Conservation (phyloP, 2,113 vertebrate genomes). For the Otus sunia region DNA sequence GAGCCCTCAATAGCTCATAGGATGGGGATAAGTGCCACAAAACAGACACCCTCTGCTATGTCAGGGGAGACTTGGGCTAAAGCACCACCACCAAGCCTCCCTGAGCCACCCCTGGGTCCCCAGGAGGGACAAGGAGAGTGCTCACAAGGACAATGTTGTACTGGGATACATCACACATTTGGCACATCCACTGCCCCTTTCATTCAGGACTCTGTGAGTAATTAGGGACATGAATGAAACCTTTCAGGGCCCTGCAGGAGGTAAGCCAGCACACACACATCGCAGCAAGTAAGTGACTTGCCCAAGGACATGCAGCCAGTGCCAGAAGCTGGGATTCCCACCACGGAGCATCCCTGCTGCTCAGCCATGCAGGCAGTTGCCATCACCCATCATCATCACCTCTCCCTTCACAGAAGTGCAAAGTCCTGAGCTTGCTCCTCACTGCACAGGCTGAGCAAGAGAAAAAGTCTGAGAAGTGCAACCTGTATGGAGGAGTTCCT, state of each 20-base stretch:
- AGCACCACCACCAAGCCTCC: not conserved
- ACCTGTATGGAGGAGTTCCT: not conserved
- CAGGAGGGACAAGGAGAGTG: not conserved
- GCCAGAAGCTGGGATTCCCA: constrained; percentile 24
- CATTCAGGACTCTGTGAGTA: not conserved
- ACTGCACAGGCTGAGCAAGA: not conserved
- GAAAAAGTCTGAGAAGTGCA: not conserved
- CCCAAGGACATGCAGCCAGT: not conserved
- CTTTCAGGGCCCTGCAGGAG: constrained; percentile 33
- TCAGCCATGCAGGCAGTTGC: not conserved
- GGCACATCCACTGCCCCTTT: constrained; percentile 22
- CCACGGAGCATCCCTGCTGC: not conserved
- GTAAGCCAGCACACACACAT: not conserved
- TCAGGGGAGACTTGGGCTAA: not conserved
- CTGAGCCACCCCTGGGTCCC: not conserved
- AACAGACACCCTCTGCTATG: not conserved
- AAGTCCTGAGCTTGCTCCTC: not conserved
- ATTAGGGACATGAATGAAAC: constrained; percentile 44
- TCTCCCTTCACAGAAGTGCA: not conserved
- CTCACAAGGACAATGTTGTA: constrained; percentile 7
- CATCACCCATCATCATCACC: not conserved
- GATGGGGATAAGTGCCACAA: not conserved
- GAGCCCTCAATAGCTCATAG: constrained; percentile 20
- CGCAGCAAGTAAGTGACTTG: not conserved
- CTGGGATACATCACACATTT: constrained; percentile 10